Evolutionary conservation across 2,888 invertebrate genomes (phyloP).

Genomic region (Cephalotes varians): DNA sequence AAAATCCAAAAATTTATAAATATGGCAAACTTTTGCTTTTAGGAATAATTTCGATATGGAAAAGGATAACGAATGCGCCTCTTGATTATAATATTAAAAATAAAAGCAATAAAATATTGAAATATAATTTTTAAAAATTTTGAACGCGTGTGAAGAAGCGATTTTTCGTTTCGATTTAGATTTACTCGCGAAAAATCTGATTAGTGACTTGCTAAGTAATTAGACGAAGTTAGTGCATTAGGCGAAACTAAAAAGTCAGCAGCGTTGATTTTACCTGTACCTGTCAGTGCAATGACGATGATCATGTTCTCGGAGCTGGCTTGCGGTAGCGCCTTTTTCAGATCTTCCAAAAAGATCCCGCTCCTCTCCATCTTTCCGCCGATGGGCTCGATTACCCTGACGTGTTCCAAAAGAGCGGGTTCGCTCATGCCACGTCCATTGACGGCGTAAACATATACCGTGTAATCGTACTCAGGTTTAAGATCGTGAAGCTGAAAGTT

Average conservation of each 20-base stretch:
- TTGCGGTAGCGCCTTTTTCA: constrained; percentile 79
- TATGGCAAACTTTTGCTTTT: background rate
- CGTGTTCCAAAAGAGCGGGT: constrained; percentile 90
- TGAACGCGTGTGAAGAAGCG: background rate
- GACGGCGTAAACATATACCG: constrained; percentile 93
- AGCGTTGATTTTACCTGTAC: constrained; percentile 70
- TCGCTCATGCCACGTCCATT: constrained; percentile 93
- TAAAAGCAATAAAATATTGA: background rate
- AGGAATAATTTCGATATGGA: background rate
- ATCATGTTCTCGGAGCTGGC: constrained; percentile 79
- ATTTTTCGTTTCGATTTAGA: background rate
- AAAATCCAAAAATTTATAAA: constrained; percentile 8
- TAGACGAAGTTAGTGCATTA: background rate
- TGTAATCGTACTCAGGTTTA: constrained; percentile 92
- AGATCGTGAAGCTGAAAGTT: constrained; percentile 91
- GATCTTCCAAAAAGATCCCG: constrained; percentile 79
- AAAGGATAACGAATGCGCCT: background rate
- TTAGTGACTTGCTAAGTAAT: background rate
- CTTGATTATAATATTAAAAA: constrained; percentile 1
- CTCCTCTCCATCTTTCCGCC: constrained; percentile 76
- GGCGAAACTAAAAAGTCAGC: constrained; percentile 10
- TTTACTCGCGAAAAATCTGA: background rate
- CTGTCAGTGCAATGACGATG: constrained; percentile 81
- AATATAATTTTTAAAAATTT: background rate
- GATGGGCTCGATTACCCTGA: constrained; percentile 84